Evolutionary conservation across 1,140 invertebrate genomes (phyloP).

Genomic region (Anadara kagoshimensis): DNA sequence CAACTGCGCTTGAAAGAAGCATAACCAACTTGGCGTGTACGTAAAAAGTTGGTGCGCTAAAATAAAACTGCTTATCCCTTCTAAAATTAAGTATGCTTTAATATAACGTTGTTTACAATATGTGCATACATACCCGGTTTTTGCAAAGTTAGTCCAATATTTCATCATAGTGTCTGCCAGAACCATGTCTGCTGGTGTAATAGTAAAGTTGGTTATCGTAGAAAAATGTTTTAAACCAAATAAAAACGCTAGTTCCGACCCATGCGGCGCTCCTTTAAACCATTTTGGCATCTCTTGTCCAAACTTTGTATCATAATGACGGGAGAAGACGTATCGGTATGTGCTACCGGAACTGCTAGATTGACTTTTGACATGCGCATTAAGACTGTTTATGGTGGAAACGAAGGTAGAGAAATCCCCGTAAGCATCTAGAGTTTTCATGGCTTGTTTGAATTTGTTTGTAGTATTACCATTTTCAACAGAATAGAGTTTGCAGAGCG

Average conservation of each 20-base stretch:
- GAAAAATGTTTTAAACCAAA: background rate
- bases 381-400: constrained; percentile 14
- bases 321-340: constrained; percentile 46
- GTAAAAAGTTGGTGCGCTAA: too few relatives aligned
- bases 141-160: constrained; percentile 8
- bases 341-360: constrained; percentile 1
- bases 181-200: background rate
- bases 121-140: constrained; percentile 15
- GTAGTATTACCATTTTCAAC: background rate
- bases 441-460: constrained; percentile 5
- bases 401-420: constrained; percentile 37
- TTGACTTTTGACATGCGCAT: constrained; percentile 2
- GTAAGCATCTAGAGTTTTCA: constrained; percentile 30
- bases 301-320: background rate
- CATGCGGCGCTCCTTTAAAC: constrained; percentile 42
- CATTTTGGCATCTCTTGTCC: constrained; percentile 1
- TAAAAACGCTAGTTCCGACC: constrained; percentile 32
- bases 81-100: too few relatives aligned
- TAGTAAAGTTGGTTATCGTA: background rate
- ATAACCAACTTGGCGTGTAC: too few relatives aligned
- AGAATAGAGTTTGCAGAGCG: constrained; percentile 33
- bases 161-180: background rate
- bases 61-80: too few relatives aligned
- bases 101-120: too few relatives aligned
- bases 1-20: too few relatives aligned